These are phyloP conservation scores for Zalophus californianus DNA, from an alignment of 2,797 vertebrate genomes.

Conservation along the genomic window DNA sequence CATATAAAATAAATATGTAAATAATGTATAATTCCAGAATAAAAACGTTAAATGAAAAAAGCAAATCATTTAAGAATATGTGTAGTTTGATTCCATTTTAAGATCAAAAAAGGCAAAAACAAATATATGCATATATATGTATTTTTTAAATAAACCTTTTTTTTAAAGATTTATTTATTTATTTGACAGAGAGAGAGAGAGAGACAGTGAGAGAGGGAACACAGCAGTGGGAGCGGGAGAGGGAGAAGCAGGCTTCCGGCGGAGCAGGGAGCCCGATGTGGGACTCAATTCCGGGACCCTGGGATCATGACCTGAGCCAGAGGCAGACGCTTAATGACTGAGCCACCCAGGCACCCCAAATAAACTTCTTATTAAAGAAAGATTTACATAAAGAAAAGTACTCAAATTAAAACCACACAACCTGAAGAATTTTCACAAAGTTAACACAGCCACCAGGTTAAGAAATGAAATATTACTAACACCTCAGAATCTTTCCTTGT, in stretches of 20 bases:
- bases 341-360: too few species aligned
- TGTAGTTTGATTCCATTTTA: neutral
- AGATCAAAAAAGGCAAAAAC: neutral
- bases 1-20: neutral
- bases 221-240: too few species aligned
- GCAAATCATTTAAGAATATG: neutral
- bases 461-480: neutral
- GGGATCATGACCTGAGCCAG: too few species aligned
- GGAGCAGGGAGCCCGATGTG: too few species aligned
- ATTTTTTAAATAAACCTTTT: neutral
- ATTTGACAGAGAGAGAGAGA: too few species aligned
- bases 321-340: too few species aligned
- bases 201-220: too few species aligned
- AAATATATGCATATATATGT: neutral
- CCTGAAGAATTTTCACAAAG: neutral
- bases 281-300: too few species aligned
- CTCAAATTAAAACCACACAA: neutral
- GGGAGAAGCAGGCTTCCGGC: too few species aligned
- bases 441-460: neutral
- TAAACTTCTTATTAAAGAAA: neutral
- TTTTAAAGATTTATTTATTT: too few species aligned
- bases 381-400: neutral
- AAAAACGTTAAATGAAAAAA: neutral
- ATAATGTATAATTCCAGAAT: neutral
- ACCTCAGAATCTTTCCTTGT: neutral